These are phyloP conservation scores for Elaphurus davidianus DNA, from an alignment of 2,113 vertebrate species.

Conservation along the genomic window DNA sequence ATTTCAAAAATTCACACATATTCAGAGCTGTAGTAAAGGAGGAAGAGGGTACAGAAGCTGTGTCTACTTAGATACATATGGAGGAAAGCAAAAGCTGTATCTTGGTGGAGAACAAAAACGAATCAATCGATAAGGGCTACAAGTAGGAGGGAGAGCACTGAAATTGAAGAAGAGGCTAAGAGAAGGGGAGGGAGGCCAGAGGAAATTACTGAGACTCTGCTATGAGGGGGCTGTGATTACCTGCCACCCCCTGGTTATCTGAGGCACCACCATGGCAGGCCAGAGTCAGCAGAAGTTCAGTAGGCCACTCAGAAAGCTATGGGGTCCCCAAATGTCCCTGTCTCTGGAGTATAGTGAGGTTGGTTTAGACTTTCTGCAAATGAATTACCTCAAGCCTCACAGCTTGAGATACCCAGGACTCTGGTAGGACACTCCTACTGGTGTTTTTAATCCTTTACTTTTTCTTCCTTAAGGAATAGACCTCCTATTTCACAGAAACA, in stretches of 20 bases:
- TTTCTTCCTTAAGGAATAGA: background rate
- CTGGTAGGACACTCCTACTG: background rate
- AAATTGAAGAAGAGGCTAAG: background rate
- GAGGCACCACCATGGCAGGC: background rate
- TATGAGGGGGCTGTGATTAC: background rate
- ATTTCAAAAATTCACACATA: constrained; percentile 7
- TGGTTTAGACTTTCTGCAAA: background rate
- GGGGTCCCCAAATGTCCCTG: background rate
- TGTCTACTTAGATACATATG: too few relatives aligned
- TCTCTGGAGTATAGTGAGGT: background rate
- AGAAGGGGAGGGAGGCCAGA: background rate
- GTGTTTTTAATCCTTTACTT: background rate
- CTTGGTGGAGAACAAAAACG: background rate
- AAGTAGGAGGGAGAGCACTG: background rate
- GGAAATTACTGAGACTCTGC: background rate
- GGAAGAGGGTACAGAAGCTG: background rate
- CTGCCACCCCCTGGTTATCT: background rate
- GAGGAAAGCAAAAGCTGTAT: background rate
- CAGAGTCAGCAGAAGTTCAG: background rate
- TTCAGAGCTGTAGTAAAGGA: background rate
- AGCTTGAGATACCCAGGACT: background rate
- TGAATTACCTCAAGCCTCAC: background rate
- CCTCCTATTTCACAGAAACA: background rate
- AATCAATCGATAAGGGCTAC: background rate
- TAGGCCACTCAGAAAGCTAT: background rate